Evolutionary conservation across 2,113 vertebrate genomes (phyloP).

Genomic region (Nothobranchius kuhntae): DNA sequence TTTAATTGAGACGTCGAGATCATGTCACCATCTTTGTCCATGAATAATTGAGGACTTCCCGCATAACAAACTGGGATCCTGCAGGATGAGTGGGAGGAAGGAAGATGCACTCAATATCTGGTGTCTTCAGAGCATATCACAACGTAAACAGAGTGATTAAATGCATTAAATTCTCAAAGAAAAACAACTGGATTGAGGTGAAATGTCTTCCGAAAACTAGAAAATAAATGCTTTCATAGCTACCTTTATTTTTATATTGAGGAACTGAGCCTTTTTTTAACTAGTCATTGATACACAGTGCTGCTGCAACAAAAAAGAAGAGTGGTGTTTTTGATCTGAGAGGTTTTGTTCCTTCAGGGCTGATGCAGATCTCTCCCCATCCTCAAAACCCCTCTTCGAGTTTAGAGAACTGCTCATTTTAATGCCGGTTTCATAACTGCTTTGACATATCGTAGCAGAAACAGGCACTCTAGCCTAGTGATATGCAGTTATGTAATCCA

Average conservation of each 20-base stretch:
- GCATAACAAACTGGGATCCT: slow-evolving; percentile 37
- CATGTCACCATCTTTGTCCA: slow-evolving; percentile 42
- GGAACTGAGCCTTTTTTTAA: slow-evolving; percentile 26
- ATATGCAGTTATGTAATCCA: slow-evolving; percentile 63
- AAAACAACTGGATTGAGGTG: slow-evolving; percentile 10
- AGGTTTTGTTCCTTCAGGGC: slow-evolving; percentile 26
- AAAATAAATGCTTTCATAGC: background rate
- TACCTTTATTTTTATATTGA: background rate
- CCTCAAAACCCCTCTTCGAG: slow-evolving; percentile 26
- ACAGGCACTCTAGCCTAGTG: slow-evolving; percentile 44
- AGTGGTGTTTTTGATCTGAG: slow-evolving; percentile 14
- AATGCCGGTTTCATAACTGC: slow-evolving; percentile 70
- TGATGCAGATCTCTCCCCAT: slow-evolving; percentile 31
- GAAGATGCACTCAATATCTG: slow-evolving; percentile 28
- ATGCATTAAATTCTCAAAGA: background rate
- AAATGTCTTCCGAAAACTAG: no score
- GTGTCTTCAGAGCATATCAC: slow-evolving; percentile 26
- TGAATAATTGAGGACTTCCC: slow-evolving; percentile 70
- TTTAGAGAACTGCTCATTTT: slow-evolving; percentile 57
- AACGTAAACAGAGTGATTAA: slow-evolving; percentile 40
- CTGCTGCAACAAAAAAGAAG: slow-evolving; percentile 9
- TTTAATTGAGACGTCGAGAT: slow-evolving; percentile 57
- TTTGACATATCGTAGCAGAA: slow-evolving; percentile 50
- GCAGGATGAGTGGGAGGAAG: slow-evolving; percentile 36
- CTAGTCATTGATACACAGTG: slow-evolving; percentile 28